Evolutionary conservation across 2,113 vertebrate genomes (phyloP), one percentile per base, ranked within the genome.

Genomic region (Nibea albiflora): DNA sequence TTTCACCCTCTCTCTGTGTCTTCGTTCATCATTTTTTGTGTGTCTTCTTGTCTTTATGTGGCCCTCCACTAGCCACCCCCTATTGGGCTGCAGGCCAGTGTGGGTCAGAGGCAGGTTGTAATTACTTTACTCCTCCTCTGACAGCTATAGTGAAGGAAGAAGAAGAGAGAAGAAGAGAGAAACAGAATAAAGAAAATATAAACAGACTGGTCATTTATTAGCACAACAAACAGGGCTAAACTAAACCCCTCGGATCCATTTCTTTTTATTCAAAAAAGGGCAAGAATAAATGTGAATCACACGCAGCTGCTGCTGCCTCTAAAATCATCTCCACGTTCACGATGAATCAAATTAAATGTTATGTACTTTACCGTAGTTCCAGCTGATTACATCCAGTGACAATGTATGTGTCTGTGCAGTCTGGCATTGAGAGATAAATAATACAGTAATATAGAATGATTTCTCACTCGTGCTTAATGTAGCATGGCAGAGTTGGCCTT

Each of bases 81-180:
- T n/a, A 17, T 50, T 81, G 78, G 86, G 86, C 85, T 88, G 64
- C 52, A 44, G 87, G 88, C 88, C 85, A 90, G 85, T 75, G 71
- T 68, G 83, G 88, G 87, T 90, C 73, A 91, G 85, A 81, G 78
- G 76, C 86, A 92, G 83, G 87, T 76, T 90, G 85, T 90, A 92
- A 93, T 92, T 93, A 90, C 80, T 74, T 67, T 46, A 74, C 87
- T 86, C 83, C 86, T 89, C 81, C 77, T 86, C 72, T 85, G 69
- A 78, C 58, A 82, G 83, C 85, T 24, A 26, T 50, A 62, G 62
- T 20, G 64, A 85, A 70, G 42, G 42, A 76, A 57, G 69, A 11
- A 28, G 78, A 54, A 53, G 17, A 61, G 28, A 65, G 28, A 15
- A 58, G 42, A 31, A 52, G 12, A 39, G 22, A 67, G 46, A 66